Base-by-base conservation (phyloP, 2,888 invertebrate genomes). In the Melanchra persicariae region DNA sequence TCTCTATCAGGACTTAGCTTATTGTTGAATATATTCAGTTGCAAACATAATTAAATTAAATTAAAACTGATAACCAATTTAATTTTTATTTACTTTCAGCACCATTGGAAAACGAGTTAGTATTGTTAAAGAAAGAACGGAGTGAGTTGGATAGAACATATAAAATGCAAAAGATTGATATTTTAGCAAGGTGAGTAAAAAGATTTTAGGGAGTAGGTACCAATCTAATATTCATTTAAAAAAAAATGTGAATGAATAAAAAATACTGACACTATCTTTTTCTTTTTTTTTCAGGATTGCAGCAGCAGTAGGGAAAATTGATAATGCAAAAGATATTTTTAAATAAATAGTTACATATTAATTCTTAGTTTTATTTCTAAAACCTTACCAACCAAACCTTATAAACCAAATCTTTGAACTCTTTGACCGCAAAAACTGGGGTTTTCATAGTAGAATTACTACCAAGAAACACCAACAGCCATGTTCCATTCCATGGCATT, bases 141-240 rank as follows among this genome's bases (percentile, higher is more conserved):
- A 70, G 68, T 24, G 85, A 87, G 34, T 51, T 88, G 47, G 87
- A 89, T 12, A 86, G 70, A 40, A 71, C 57, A n/a, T 86, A 88
- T 52, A 86, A 87, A 74, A 82, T 70, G 63, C 78, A 86, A 70
- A 79, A 82, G 69, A 55, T 70, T 3, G 75, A 79, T 59, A 45
- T 82, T 10, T 61, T 84, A 10, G 37, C 72, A n/a, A 82, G 83
- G 82, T 82, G 4, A 7, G 70, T 62, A 24, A 17, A 37, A 37
- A 40, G 17, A 30, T 26, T 26, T 26, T 6, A 52, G n/a, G 0
- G 3, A 49, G 24, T 12, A 12, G 12, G 12, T 2, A 45, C 43
- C 19, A 30, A 19, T 3, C 8, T n/a, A n/a, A n/a, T n/a, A n/a
- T n/a, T n/a, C n/a, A n/a, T n/a, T n/a, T n/a, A n/a, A n/a, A n/a